Evolutionary conservation across 2,797 vertebrate genomes (phyloP).

Genomic region (Coracias cyanogaster): DNA sequence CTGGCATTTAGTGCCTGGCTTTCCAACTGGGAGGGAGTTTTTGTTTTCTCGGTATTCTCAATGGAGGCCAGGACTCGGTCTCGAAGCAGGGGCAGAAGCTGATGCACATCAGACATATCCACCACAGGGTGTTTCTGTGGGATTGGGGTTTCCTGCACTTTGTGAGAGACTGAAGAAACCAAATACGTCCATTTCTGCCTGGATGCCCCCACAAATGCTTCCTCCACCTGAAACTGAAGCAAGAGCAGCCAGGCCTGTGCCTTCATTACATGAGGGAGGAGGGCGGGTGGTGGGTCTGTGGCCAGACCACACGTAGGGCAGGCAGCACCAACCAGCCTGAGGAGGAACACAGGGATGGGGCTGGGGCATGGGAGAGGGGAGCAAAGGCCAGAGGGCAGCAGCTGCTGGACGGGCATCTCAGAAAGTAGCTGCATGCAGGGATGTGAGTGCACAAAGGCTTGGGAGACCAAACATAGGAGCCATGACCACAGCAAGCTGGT

Average conservation of each 20-base stretch:
- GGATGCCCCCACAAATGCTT: not conserved
- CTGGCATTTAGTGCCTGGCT: rapidly evolving
- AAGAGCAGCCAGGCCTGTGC: not conserved
- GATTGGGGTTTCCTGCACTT: not conserved
- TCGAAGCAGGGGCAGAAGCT: no score
- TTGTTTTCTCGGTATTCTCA: not conserved
- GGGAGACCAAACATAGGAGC: not conserved
- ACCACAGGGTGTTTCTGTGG: rapidly evolving
- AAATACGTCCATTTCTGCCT: not conserved
- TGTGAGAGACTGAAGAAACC: not conserved
- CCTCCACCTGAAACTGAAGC: not conserved
- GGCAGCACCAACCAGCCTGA: rapidly evolving
- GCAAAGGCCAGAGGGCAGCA: rapidly evolving
- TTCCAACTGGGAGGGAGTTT: not conserved
- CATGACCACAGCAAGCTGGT: rapidly evolving
- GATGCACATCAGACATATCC: rapidly evolving
- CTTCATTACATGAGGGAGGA: rapidly evolving
- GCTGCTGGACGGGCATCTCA: rapidly evolving
- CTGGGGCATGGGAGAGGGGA: rapidly evolving
- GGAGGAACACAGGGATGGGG: rapidly evolving
- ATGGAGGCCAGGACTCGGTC: rapidly evolving
- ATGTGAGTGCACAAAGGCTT: rapidly evolving
- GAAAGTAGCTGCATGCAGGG: not conserved
- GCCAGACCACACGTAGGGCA: not conserved
- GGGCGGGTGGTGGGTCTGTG: rapidly evolving